Percentiles rank a stretch among this genome's conserved stretches.
Evolutionary conservation across 2,888 invertebrate genomes (phyloP).

Genomic region (Macrophya alboannulata): DNA sequence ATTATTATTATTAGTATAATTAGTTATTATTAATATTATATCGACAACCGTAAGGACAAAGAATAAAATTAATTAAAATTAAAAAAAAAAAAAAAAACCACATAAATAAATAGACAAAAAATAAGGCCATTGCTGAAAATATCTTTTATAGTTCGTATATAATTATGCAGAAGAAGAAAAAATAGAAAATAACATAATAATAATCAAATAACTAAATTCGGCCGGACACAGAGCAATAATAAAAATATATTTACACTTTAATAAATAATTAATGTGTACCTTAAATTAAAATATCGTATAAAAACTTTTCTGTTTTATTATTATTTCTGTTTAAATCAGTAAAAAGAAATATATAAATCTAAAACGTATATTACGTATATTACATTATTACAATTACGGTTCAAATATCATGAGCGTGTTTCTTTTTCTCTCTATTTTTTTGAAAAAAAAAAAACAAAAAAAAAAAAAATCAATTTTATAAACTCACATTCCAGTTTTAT

Average conservation of each 20-base stretch:
- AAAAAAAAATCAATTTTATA: not conserved
- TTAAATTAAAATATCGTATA: not conserved
- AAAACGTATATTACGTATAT: not conserved
- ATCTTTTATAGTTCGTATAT: not conserved
- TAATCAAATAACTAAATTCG: not conserved
- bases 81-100: not conserved
- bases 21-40: constrained; percentile 28
- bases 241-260: constrained; percentile 35
- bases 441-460: not conserved
- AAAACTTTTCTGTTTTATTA: constrained; percentile 1
- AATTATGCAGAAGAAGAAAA: not conserved
- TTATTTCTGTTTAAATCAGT: not conserved
- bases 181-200: not conserved
- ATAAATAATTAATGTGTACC: constrained; percentile 21
- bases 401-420: constrained; percentile 3
- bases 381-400: not conserved
- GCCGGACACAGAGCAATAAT: constrained; percentile 47
- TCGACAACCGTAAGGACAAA: not conserved
- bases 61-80: not conserved
- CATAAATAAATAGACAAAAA: not conserved
- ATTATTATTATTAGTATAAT: constrained; percentile 48
- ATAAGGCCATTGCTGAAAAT: not conserved
- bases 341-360: not conserved
- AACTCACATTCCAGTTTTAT: not conserved
- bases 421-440: not conserved